phyloP scores from a whole-genome alignment of 2,113 vertebrate genomes.

The Amphilophus citrinellus region DNA sequence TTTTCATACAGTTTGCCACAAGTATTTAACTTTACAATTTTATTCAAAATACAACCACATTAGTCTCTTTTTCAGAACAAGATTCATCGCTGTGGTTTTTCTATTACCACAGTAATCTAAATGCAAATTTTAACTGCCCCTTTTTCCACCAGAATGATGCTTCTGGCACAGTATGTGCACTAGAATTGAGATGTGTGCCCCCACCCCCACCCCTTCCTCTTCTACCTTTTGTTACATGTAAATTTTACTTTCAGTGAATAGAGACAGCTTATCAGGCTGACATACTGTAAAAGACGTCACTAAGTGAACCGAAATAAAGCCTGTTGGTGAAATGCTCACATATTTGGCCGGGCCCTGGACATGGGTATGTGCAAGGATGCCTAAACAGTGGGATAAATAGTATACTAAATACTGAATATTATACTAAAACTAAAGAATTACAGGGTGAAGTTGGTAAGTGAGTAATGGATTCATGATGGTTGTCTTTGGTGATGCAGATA shows the following conservation, averaged over 20 bases:
- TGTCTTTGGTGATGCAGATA: not conserved
- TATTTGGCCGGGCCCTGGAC: rapidly evolving
- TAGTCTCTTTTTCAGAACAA: constrained; percentile 71
- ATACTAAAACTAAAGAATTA: not conserved
- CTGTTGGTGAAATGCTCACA: not conserved
- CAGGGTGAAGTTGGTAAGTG: not conserved
- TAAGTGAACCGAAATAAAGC: constrained; percentile 34
- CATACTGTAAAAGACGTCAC: constrained; percentile 36
- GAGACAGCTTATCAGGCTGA: constrained; percentile 66
- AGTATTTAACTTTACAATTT: constrained; percentile 76
- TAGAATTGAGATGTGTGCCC: constrained; percentile 66
- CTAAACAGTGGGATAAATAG: not conserved
- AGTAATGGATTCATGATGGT: constrained; percentile 6
- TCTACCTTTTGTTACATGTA: constrained; percentile 38
- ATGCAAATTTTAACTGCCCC: constrained; percentile 84
- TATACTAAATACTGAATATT: not conserved
- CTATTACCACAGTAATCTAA: constrained; percentile 86
- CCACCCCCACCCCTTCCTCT: not conserved
- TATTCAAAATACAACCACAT: constrained; percentile 77
- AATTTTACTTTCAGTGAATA: constrained; percentile 58
- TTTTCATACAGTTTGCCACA: constrained; percentile 47
- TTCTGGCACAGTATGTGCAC: constrained; percentile 71
- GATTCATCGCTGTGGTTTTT: constrained; percentile 80
- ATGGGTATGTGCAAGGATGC: not conserved
- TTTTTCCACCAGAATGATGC: constrained; percentile 73